Conservation (phyloP, 1,140 invertebrate genomes). For the Ridgeia piscesae region DNA sequence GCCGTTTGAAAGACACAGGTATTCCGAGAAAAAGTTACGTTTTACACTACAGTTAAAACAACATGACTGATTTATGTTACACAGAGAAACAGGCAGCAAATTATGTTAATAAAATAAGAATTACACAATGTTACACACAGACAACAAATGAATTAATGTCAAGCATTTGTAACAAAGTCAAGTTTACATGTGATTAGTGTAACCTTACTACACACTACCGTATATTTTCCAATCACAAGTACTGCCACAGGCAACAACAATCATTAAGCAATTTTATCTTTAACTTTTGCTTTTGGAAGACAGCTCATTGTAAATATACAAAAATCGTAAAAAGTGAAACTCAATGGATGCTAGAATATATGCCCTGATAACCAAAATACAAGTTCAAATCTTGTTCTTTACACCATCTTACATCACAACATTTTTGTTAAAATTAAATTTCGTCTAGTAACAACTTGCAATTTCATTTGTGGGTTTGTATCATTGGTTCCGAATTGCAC, state of each 20-base stretch:
- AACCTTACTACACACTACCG: not conserved
- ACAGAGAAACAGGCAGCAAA: not conserved
- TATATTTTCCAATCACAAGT: not conserved
- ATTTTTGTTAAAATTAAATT: not conserved
- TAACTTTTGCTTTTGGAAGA: not conserved
- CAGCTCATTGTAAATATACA: not conserved
- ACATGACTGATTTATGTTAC: not conserved
- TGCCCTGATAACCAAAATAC: not conserved
- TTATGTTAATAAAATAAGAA: not conserved
- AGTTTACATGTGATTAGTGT: not conserved
- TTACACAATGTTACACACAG: not conserved
- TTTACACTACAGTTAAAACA: not conserved
- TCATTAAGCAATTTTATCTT: too few species aligned
- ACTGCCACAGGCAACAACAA: not conserved
- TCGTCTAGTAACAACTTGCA: not conserved
- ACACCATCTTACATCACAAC: not conserved
- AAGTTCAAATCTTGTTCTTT: not conserved
- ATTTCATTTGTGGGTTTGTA: not conserved
- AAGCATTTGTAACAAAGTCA: not conserved
- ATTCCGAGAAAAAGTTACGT: not conserved
- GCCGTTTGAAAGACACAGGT: not conserved
- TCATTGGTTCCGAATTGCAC: not conserved
- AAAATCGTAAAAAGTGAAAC: not conserved
- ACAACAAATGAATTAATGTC: not conserved
- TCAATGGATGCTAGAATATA: not conserved